Evolutionary conservation across 2,797 vertebrate genomes (phyloP), one percentile per base, ranked within the genome.

Genomic region (Melanotaenia nigrans): DNA sequence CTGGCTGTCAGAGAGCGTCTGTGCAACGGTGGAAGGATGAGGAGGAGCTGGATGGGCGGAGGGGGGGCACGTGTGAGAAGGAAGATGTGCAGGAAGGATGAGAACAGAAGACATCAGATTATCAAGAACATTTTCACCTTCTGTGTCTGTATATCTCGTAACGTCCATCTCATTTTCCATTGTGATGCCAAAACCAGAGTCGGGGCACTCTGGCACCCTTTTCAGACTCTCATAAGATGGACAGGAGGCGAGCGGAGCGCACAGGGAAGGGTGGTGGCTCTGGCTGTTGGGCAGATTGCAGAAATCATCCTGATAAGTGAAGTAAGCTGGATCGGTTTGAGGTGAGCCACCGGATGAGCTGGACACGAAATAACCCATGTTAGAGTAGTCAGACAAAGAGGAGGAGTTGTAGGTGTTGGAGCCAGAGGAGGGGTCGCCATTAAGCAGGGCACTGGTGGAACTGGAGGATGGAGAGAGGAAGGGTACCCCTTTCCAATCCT

Each of bases 321-420:
- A 93, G 85, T 92, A 92, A 66, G 80, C 79, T 0, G 81, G 85
- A 16, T 32, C 81, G 70, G 77, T 24, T n/a, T 4, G 67, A 1
- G 82, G 57, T 0, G 60, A 78, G 82, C 36, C 51, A 3, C 78
- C 0, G 20, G 77, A 78, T 65, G 70, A 75, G 57, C 61, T 84
- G n/a, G 89, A 92, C 54, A 83, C 82, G 83, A 94, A 93, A 67
- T 94, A 94, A 35, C 91, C 92, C 82, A 89, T 78, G 90, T 94
- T 94, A 2, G 90, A 94, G 84, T 92, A 93, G 65, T 59, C 68
- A 5, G 93, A 94, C 0, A 89, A 91, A 6, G 89, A 84, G 11
- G 86, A 85, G n/a, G 68, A 87, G 4, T 64, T 58, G 25, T 72
- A 73, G 0, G 40, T 68, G 53, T 70, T 68, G 0, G 77, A 82